Evolutionary conservation across 30 jellyfish, hydroid and myxozoan species (phyloP).

Genomic region (Catostylus mosaicus): DNA sequence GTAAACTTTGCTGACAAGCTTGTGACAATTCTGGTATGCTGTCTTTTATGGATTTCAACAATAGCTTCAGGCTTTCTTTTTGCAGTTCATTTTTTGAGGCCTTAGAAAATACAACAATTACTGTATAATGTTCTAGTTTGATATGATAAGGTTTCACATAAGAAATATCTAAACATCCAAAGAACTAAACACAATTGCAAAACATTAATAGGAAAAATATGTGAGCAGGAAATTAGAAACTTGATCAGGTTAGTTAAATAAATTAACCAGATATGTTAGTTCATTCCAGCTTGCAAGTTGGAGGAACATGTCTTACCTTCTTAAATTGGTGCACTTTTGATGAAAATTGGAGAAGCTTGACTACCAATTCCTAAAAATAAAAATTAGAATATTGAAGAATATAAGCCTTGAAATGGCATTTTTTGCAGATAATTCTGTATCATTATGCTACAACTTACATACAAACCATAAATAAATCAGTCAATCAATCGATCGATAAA

Average conservation of each 20-base stretch:
- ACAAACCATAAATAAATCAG: neutral
- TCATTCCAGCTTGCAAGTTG: neutral
- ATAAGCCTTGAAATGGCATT: too few species aligned
- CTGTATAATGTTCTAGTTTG: too few species aligned
- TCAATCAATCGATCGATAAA: neutral
- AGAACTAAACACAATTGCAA: too few species aligned
- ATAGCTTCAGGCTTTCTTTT: conserved; percentile 10
- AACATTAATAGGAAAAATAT: too few species aligned
- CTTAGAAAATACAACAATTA: too few species aligned
- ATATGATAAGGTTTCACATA: too few species aligned
- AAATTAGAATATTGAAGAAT: neutral
- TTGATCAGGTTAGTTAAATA: too few species aligned
- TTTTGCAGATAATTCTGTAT: too few species aligned
- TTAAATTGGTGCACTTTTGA: conserved; percentile 31
- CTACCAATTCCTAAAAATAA: conserved; percentile 31
- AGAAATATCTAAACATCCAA: too few species aligned
- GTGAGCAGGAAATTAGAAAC: too few species aligned
- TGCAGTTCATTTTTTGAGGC: conserved; percentile 19
- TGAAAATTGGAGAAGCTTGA: conserved; percentile 63
- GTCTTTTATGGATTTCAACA: conserved; percentile 31
- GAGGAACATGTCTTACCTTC: conserved; percentile 14
- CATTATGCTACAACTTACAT: too few species aligned
- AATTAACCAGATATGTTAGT: neutral
- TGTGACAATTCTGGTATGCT: conserved; percentile 38
- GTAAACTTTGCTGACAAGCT: conserved; percentile 29